Evolutionary conservation across 2,797 vertebrate species (phyloP).

Genomic region (Rhinichthys osculus): DNA sequence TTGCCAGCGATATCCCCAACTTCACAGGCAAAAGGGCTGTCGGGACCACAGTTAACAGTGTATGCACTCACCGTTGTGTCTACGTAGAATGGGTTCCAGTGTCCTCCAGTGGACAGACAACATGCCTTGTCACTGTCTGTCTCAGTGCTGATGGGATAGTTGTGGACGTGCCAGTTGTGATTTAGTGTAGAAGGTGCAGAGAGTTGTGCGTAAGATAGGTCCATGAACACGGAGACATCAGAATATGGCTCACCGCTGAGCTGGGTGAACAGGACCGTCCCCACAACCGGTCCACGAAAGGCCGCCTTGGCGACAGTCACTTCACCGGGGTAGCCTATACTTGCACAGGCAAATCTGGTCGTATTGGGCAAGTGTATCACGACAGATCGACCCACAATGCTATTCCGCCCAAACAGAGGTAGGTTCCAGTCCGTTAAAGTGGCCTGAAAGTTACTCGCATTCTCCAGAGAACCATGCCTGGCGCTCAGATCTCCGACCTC

Average conservation of each 20-base stretch:
- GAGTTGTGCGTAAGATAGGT: conserved; percentile 73
- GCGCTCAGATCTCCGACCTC: conserved; percentile 80
- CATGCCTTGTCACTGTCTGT: conserved; percentile 67
- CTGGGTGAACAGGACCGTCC: conserved; percentile 79
- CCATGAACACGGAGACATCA: conserved; percentile 80
- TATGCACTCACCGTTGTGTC: conserved; percentile 70
- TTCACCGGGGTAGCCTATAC: conserved; percentile 76
- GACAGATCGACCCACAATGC: conserved; percentile 83
- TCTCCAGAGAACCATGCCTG: conserved; percentile 74
- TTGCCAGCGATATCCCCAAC: conserved; percentile 78
- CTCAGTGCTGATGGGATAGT: conserved; percentile 78
- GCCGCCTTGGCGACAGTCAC: conserved; percentile 70
- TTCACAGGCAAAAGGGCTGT: conserved; percentile 78
- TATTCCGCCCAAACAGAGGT: conserved; percentile 82
- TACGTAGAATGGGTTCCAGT: conserved; percentile 80
- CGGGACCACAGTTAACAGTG: conserved; percentile 67
- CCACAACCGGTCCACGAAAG: conserved; percentile 76
- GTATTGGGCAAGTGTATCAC: conserved; percentile 73
- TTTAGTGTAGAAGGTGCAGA: conserved; percentile 63
- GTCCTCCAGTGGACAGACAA: conserved; percentile 75
- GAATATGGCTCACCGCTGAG: conserved; percentile 72
- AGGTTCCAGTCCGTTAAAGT: conserved; percentile 78
- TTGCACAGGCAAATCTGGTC: conserved; percentile 72
- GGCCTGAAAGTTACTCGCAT: conserved; percentile 6
- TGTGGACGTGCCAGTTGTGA: conserved; percentile 84